phyloP scores from a whole-genome alignment of 2,113 vertebrate genomes.

The Setophaga petechia region DNA sequence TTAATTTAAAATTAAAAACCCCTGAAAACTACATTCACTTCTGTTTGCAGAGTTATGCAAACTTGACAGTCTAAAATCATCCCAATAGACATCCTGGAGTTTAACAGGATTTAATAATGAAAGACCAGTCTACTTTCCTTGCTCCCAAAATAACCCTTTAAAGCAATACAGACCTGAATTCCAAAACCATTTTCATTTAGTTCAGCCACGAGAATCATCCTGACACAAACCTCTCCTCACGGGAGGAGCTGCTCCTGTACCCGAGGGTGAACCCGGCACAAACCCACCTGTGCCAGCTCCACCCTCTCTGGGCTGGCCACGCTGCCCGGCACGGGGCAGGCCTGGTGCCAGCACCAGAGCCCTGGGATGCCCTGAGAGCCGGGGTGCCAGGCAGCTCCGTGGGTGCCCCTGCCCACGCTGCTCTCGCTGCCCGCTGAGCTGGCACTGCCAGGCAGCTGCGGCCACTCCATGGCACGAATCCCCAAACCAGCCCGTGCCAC shows the following conservation, averaged over 20 bases:
- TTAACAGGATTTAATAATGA: neutral
- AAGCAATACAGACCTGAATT: neutral
- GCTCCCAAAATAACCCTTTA: neutral
- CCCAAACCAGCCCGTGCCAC: neutral
- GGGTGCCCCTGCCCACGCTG: slow-evolving; percentile 23
- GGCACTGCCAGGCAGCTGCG: neutral
- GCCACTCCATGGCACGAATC: neutral
- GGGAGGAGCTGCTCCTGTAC: neutral
- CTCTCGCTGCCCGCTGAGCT: neutral
- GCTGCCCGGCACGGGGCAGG: slow-evolving; percentile 75
- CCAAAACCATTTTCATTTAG: neutral
- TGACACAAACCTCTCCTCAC: neutral
- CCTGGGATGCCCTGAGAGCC: neutral
- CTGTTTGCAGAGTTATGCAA: neutral
- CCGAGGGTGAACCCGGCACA: slow-evolving; percentile 17
- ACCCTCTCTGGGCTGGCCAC: slow-evolving; percentile 76
- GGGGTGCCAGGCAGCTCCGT: slow-evolving; percentile 17
- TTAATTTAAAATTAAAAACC: neutral
- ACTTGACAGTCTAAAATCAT: neutral
- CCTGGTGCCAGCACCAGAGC: slow-evolving; percentile 71
- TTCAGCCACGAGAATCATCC: neutral
- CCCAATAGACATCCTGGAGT: neutral
- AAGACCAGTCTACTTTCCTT: neutral
- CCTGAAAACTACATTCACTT: neutral
- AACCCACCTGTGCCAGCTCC: slow-evolving; percentile 79